Percentiles rank a stretch among this genome's conserved stretches.
Conservation (phyloP, 92 coral and sea anemone genomes). For the Pocillopora grandis region DNA sequence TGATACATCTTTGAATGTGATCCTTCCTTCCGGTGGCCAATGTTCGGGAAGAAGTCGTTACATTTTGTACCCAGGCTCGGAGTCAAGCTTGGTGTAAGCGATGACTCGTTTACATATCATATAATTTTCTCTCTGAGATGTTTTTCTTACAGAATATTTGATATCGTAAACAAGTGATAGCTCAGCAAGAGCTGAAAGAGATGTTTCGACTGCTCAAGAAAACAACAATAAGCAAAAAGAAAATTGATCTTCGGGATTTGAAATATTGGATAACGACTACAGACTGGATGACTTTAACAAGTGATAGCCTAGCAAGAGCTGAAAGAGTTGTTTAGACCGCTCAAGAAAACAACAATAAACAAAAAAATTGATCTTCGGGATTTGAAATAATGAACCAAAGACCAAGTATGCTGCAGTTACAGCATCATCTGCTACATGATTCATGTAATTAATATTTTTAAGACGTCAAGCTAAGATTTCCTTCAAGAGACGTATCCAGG, state of each 20-base stretch:
- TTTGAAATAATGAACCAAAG: too few species aligned
- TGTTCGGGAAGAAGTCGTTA: constrained; percentile 1
- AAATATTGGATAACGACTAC: background rate
- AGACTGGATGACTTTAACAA: background rate
- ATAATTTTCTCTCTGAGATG: constrained; percentile 23
- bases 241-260: too few species aligned
- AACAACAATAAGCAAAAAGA: too few species aligned
- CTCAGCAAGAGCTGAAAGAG: background rate
- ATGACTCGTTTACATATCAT: constrained; percentile 49
- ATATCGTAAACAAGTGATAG: background rate
- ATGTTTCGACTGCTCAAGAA: too few species aligned
- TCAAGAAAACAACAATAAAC: too few species aligned
- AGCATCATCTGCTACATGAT: too few species aligned
- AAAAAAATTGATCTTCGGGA: too few species aligned
- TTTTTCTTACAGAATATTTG: constrained; percentile 9
- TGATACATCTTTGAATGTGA: constrained; percentile 33
- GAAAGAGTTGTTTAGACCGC: too few species aligned
- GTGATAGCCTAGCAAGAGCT: constrained; percentile 4
- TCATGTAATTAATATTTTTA: too few species aligned
- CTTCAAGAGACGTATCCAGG: too few species aligned
- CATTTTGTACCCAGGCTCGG: constrained; percentile 40
- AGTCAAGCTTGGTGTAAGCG: constrained; percentile 25
- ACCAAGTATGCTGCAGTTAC: too few species aligned
- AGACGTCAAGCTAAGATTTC: too few species aligned
- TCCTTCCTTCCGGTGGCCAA: constrained; percentile 37